A percentile compares a stretch with the other conserved stretches of the same genome.
Evolutionary conservation across 1,140 invertebrate genomes (phyloP).

Genomic region (Brachionus paranguensis): DNA sequence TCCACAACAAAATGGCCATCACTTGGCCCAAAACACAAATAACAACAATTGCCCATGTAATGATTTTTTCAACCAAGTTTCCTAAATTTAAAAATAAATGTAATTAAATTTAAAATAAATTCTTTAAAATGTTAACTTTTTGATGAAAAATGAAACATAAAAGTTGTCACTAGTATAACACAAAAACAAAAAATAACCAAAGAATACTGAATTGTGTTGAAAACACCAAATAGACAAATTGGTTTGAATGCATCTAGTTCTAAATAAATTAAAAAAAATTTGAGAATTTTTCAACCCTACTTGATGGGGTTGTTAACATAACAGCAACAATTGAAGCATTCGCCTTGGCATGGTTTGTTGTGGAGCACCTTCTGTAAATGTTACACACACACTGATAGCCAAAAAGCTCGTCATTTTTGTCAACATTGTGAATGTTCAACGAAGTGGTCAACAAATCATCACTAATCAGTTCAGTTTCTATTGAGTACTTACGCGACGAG

Average conservation of each 20-base stretch:
- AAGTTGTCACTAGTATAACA: not conserved
- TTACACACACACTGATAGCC: slow-evolving; percentile 37
- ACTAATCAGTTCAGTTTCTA: not conserved
- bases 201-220: slow-evolving; percentile 2
- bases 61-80: not conserved
- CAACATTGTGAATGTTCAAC: slow-evolving; percentile 13
- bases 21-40: not conserved
- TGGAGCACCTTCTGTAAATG: slow-evolving; percentile 32
- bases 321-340: slow-evolving; percentile 23
- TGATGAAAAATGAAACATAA: slow-evolving; percentile 4
- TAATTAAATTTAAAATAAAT: not conserved
- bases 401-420: not conserved
- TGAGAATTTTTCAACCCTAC: not conserved
- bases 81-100: not conserved
- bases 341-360: slow-evolving; percentile 29
- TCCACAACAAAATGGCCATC: not conserved
- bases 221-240: not conserved
- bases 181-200: not conserved
- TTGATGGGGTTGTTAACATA: not conserved
- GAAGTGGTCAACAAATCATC: not conserved
- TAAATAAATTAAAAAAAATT: not conserved
- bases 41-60: not conserved
- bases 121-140: not conserved
- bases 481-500: slow-evolving; percentile 30
- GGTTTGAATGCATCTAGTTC: not conserved